Evolutionary conservation across 2,113 vertebrate species (phyloP).

Genomic region (Nettapus auritus): DNA sequence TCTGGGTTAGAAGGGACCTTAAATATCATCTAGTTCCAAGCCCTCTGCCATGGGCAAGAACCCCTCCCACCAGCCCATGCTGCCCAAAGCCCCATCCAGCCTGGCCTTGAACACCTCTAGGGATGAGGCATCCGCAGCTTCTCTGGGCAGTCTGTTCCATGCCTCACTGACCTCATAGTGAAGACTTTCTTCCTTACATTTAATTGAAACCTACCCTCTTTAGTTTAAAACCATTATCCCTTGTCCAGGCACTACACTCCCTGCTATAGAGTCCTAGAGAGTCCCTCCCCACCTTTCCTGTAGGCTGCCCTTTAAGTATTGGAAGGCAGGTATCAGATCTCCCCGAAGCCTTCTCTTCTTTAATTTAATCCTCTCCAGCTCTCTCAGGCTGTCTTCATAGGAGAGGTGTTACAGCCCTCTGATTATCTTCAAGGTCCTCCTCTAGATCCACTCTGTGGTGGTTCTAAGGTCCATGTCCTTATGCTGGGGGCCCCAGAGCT

Average conservation of each 20-base stretch:
- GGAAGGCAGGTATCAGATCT: background rate
- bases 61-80: background rate
- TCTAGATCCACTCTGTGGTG: background rate
- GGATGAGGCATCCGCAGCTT: background rate
- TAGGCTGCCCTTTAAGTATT: background rate
- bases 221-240: background rate
- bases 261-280: background rate
- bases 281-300: background rate
- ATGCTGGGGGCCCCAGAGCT: background rate
- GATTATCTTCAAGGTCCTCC: background rate
- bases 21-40: background rate
- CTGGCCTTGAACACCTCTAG: background rate
- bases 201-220: background rate
- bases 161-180: background rate
- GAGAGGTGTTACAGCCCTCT: background rate
- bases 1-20: background rate
- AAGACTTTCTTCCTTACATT: background rate
- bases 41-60: background rate
- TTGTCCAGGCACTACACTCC: background rate
- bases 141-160: background rate
- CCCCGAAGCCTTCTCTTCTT: background rate
- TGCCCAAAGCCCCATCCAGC: background rate
- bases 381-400: background rate
- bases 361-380: background rate
- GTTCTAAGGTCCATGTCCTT: background rate